Evolutionary conservation across 1,140 invertebrate genomes (phyloP), one percentile per base, ranked within the genome.

Genomic region (Intoshia linei): DNA sequence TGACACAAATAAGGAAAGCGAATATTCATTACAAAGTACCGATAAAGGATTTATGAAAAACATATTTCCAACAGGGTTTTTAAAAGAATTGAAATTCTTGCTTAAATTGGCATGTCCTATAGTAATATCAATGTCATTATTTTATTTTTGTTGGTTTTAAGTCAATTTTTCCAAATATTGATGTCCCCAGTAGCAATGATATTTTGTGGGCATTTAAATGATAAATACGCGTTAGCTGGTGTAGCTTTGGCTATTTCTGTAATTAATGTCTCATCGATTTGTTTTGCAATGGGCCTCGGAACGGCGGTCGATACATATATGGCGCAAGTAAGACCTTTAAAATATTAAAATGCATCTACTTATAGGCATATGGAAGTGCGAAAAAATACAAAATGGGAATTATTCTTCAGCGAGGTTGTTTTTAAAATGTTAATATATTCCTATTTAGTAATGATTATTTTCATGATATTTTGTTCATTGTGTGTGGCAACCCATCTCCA

Each of bases 251-350:
- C 42, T 18, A 30, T 41, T 11, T 41, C 42, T 19, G 42, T 43
- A 30, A 23, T 40, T 37, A 29, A 41, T 23, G 40, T 29, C 15
- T 38, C 35, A 3, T 37, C 36, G 23, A 38, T 41, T 13, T 24
- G 17, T 3, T 20, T 41, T 11, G 40, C 25, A 5, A 37, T 31
- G n/a, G 42, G 42, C 13, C 22, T 43, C 1, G 39, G 40, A 10
- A 40, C 39, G 23, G 42, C 33, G 18, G 30, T 32, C 25, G 42
- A 43, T 25, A 43, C 42, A n/a, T 40, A 42, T 34, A 42, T 43
- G 18, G 34, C 42, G 10, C 41, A 41, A 36, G 40, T 41, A 29
- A 27, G 36, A 7, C 15, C n/a, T n/a, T n/a, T n/a, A n/a, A n/a
- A n/a, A n/a, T n/a, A n/a, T n/a, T n/a, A n/a, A n/a, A n/a, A n/a